These are phyloP conservation scores for Brachirus orientalis DNA, from an alignment of 2,113 vertebrate species.

Conservation along the genomic window DNA sequence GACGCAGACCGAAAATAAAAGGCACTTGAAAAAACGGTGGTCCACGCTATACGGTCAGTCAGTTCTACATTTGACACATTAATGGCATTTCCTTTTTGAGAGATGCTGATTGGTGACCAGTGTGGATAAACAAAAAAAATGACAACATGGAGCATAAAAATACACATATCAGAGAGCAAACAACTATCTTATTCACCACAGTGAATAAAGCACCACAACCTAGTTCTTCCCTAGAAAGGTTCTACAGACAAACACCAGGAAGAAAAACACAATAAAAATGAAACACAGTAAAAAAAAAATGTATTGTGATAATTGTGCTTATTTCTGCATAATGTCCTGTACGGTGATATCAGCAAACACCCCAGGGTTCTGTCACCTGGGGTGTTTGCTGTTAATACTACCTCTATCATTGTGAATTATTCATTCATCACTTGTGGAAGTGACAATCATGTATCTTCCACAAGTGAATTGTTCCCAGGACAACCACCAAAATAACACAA, in stretches of 20 bases:
- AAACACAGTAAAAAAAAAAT: slow-evolving; percentile 5
- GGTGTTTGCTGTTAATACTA: too few relatives aligned
- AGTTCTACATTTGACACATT: slow-evolving; percentile 13
- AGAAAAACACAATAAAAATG: slow-evolving; percentile 8
- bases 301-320: slow-evolving; percentile 12
- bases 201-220: slow-evolving; percentile 21
- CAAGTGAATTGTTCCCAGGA: slow-evolving; percentile 49
- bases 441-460: slow-evolving; percentile 17
- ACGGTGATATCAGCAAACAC: slow-evolving; percentile 24
- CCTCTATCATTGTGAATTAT: slow-evolving; percentile 22
- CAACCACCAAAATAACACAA: slow-evolving; percentile 29
- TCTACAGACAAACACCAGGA: slow-evolving; percentile 1
- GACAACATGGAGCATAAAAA: slow-evolving; percentile 41
- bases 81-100: background rate
- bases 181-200: background rate
- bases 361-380: slow-evolving; percentile 30
- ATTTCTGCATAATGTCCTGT: slow-evolving; percentile 35
- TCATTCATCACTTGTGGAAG: slow-evolving; percentile 34
- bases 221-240: slow-evolving; percentile 9
- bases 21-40: slow-evolving; percentile 66
- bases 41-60: slow-evolving; percentile 27
- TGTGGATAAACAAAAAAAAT: slow-evolving; percentile 20
- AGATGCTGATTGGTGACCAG: slow-evolving; percentile 14
- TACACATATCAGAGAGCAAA: slow-evolving; percentile 32
- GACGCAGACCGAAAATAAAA: slow-evolving; percentile 56